Evolutionary conservation across 2,888 invertebrate species (phyloP), one percentile per base, ranked within the genome.

Genomic region (Oxyteleia sp.): DNA sequence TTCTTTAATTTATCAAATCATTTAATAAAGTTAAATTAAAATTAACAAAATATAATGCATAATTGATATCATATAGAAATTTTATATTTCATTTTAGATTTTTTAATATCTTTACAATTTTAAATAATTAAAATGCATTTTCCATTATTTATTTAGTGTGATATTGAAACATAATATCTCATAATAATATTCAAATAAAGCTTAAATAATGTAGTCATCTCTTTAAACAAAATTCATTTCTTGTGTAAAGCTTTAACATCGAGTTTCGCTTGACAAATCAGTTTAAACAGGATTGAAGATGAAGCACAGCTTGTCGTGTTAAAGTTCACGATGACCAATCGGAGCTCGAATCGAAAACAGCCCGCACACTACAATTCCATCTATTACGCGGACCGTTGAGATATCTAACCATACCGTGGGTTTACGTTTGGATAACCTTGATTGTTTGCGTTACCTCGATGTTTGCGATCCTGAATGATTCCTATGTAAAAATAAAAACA

Each of bases 401-500:
- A 63, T 32, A 35, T 63, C 47, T 20, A 63, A 63, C 63, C 47
- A 4, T 47, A 13, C 10, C 16, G 26, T 41, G 29, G 66, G 41
- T 66, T 41, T 29, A n/a, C 43, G 53, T 53, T 53, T 53, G 32
- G 61, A 32, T 45, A 61, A 45, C 13, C 45, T 29, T 23, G 13
- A 10, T 49, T 13, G 11, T 55, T 55, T 55, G 20, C 10, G 13
- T 11, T 18, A 13, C 10, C 4, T 38, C n/a, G 5, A 4, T 38
- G 38, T 57, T 57, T 49, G 49, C 11, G 5, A 2, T n/a, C 23
- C 10, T n/a, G 4, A 5, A 49, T n/a, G 11, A 20, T n/a, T 11
- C 13, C n/a, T 1, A 26, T n/a, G 38, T 51, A 11, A 51, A 53
- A 23, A 66, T 26, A n/a, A n/a, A n/a, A n/a, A 23, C 51, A 20